Conservation (phyloP, 2,113 vertebrate genomes). For the Collichthys lucidus region DNA sequence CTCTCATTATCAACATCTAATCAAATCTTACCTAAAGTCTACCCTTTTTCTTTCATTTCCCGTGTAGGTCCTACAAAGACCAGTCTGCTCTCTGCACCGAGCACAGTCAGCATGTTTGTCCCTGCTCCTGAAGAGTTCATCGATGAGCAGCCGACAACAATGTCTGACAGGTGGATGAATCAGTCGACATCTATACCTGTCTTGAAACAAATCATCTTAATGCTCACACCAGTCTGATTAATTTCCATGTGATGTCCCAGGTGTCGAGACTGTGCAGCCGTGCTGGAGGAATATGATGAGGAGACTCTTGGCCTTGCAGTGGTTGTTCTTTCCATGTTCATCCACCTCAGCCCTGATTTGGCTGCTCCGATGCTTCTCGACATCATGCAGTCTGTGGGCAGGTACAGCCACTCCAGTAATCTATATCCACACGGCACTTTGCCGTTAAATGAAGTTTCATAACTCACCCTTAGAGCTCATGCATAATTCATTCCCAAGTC, state of each 20-base stretch:
- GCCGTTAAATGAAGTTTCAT: constrained; percentile 68
- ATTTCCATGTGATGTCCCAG: constrained; percentile 71
- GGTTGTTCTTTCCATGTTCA: constrained; percentile 97
- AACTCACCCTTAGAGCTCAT: constrained; percentile 69
- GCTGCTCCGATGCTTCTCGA: constrained; percentile 96
- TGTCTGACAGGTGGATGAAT: constrained; percentile 92
- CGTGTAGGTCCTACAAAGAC: constrained; percentile 93
- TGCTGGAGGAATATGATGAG: constrained; percentile 98
- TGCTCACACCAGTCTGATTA: neutral
- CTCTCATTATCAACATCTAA: neutral
- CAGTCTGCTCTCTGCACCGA: constrained; percentile 95
- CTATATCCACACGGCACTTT: constrained; percentile 59
- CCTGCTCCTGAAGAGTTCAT: constrained; percentile 98
- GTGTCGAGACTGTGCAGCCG: constrained; percentile 96
- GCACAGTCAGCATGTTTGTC: constrained; percentile 98
- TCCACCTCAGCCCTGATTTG: constrained; percentile 96
- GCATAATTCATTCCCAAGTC: constrained; percentile 67
- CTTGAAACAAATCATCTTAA: neutral
- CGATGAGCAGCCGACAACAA: constrained; percentile 94
- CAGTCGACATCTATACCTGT: neutral
- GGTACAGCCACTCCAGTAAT: constrained; percentile 81
- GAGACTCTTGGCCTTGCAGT: constrained; percentile 95
- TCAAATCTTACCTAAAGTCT: neutral
- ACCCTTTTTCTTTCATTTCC: neutral
- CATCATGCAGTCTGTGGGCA: constrained; percentile 99